These are phyloP conservation scores for Echiichthys vipera DNA, from an alignment of 2,797 vertebrate species.

Conservation along the genomic window DNA sequence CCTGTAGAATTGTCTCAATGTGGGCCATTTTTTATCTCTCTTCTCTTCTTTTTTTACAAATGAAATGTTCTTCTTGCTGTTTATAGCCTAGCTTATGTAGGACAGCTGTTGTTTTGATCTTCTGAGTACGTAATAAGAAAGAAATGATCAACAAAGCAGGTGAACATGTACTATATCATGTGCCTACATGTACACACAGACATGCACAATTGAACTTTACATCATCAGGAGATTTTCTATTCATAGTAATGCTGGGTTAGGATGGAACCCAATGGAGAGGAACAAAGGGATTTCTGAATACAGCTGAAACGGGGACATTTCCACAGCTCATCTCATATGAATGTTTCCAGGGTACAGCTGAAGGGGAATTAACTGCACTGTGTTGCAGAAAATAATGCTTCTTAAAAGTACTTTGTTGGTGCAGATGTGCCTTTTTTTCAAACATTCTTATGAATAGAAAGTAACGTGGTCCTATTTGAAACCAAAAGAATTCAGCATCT, in stretches of 20 bases:
- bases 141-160: conserved; percentile 37
- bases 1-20: not conserved
- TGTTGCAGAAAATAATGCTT: conserved; percentile 40
- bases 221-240: conserved; percentile 63
- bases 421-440: conserved; percentile 18
- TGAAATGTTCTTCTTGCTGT: conserved; percentile 17
- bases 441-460: conserved; percentile 16
- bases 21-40: not conserved
- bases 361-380: conserved; percentile 62
- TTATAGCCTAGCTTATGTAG: conserved; percentile 50
- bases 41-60: not conserved
- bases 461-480: conserved; percentile 20
- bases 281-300: conserved; percentile 73
- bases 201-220: conserved; percentile 41
- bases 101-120: conserved; percentile 51
- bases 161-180: conserved; percentile 8
- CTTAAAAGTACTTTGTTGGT: conserved; percentile 42
- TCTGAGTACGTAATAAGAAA: conserved; percentile 19
- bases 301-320: conserved; percentile 69
- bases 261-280: conserved; percentile 62
- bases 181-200: conserved; percentile 1
- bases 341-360: conserved; percentile 59
- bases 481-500: conserved; percentile 6
- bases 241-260: conserved; percentile 62
- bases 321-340: conserved; percentile 55